Evolutionary conservation across 2,888 invertebrate species (phyloP).

Genomic region (Acrobasis consociella): DNA sequence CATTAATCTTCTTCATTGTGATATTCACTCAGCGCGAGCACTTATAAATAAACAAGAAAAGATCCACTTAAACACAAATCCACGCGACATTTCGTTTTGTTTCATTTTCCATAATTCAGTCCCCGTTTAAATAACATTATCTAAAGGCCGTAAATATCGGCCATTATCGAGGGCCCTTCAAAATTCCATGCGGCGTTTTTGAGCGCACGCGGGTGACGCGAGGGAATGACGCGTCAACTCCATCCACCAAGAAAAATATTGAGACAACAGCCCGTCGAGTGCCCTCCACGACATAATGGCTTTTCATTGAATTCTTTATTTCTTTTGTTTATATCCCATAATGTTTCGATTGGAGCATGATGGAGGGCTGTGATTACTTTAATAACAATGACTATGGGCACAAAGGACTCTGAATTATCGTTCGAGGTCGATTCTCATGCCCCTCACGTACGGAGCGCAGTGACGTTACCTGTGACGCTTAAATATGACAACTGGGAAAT

Average conservation of each 20-base stretch:
- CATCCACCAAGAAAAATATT: constrained; percentile 80
- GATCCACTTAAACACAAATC: constrained; percentile 33
- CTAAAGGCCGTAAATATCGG: constrained; percentile 78
- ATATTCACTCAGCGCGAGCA: constrained; percentile 20
- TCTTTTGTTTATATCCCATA: constrained; percentile 82
- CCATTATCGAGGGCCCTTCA: constrained; percentile 78
- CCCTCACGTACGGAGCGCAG: constrained; percentile 66
- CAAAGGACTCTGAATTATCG: constrained; percentile 78
- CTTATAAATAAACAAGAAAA: constrained; percentile 28
- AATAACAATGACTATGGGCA: constrained; percentile 77
- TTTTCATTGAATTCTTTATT: constrained; percentile 80
- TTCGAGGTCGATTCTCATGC: constrained; percentile 78
- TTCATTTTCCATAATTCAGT: constrained; percentile 69
- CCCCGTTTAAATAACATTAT: constrained; percentile 74
- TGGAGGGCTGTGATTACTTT: constrained; percentile 81
- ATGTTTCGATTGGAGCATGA: constrained; percentile 79
- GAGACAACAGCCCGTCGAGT: constrained; percentile 75
- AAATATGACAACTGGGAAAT: constrained; percentile 73
- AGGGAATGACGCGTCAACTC: constrained; percentile 77
- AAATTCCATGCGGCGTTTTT: constrained; percentile 77
- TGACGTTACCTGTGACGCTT: constrained; percentile 69
- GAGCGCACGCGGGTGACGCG: constrained; percentile 62
- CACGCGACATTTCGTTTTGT: constrained; percentile 59
- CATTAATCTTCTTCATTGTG: constrained; percentile 22
- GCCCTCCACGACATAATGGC: constrained; percentile 78